Percentiles rank a stretch among this genome's conserved stretches.
phyloP scores from a whole-genome alignment of 1,140 invertebrate genomes.

The Lycorma delicatula region DNA sequence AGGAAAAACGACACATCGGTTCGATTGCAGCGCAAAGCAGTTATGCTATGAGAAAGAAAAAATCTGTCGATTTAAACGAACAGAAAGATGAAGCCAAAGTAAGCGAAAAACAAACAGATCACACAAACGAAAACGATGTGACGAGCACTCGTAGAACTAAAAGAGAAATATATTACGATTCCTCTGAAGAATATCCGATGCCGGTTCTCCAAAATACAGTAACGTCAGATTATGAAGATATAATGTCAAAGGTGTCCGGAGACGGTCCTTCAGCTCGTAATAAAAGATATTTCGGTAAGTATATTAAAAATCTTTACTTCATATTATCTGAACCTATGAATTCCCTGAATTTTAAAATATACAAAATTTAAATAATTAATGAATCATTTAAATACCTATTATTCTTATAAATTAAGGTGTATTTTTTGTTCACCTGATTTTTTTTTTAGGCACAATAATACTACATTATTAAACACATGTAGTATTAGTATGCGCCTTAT shows the following conservation, averaged over 20 bases:
- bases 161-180: constrained; percentile 16
- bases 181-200: constrained; percentile 24
- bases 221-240: constrained; percentile 19
- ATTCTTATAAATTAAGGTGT: no score
- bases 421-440: no score
- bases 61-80: constrained; percentile 13
- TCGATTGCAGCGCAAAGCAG: constrained; percentile 13
- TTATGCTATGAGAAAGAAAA: constrained; percentile 16
- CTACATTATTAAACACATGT: no score
- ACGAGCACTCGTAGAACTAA: constrained; percentile 16
- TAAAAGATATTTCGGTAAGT: constrained; percentile 26
- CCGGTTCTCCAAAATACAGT: constrained; percentile 24
- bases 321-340: no score
- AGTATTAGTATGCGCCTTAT: no score
- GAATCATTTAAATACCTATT: no score
- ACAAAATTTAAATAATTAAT: no score
- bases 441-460: no score
- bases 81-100: constrained; percentile 8
- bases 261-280: constrained; percentile 16
- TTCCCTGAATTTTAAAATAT: no score
- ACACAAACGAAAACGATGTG: constrained; percentile 9
- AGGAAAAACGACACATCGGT: constrained; percentile 19
- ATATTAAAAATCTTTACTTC: no score
- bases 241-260: constrained; percentile 5
- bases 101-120: constrained; percentile 3